phyloP scores from a whole-genome alignment of 2,113 vertebrate species.

The Morone chrysops region DNA sequence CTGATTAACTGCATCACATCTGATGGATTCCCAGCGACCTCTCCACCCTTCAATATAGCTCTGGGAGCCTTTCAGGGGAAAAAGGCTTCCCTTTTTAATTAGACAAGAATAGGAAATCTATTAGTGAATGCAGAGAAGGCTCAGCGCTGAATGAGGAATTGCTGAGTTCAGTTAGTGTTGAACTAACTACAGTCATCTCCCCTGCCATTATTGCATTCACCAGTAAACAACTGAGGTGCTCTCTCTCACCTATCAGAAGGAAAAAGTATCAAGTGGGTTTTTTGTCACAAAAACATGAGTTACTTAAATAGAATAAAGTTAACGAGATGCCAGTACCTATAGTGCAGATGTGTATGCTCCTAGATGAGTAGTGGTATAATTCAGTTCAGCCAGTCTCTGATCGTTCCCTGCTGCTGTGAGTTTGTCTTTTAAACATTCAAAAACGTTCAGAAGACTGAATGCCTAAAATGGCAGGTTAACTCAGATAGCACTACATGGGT shows the following conservation, averaged over 20 bases:
- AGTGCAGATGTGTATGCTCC: neutral
- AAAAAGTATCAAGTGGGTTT: neutral
- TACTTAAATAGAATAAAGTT: neutral
- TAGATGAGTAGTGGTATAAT: neutral
- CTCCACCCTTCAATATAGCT: slow-evolving; percentile 60
- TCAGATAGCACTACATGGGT: neutral
- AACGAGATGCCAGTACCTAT: too few relatives aligned
- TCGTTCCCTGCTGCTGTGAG: too few relatives aligned
- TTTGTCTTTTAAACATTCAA: neutral
- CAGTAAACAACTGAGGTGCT: slow-evolving; percentile 6
- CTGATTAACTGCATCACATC: slow-evolving; percentile 78
- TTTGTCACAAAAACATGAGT: neutral
- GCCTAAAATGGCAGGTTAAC: neutral
- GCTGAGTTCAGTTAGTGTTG: slow-evolving; percentile 37
- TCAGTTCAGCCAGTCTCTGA: too few relatives aligned
- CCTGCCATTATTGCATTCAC: slow-evolving; percentile 19
- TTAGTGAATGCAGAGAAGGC: slow-evolving; percentile 64
- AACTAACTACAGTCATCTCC: slow-evolving; percentile 45
- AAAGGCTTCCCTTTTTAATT: slow-evolving; percentile 73
- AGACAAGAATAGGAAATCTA: slow-evolving; percentile 76
- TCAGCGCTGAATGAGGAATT: slow-evolving; percentile 45
- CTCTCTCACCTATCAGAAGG: neutral
- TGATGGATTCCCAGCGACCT: slow-evolving; percentile 74
- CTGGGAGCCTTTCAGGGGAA: slow-evolving; percentile 52
- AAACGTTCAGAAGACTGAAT: neutral